Conservation (phyloP, 1,140 invertebrate genomes). For the Cydia fagiglandana region DNA sequence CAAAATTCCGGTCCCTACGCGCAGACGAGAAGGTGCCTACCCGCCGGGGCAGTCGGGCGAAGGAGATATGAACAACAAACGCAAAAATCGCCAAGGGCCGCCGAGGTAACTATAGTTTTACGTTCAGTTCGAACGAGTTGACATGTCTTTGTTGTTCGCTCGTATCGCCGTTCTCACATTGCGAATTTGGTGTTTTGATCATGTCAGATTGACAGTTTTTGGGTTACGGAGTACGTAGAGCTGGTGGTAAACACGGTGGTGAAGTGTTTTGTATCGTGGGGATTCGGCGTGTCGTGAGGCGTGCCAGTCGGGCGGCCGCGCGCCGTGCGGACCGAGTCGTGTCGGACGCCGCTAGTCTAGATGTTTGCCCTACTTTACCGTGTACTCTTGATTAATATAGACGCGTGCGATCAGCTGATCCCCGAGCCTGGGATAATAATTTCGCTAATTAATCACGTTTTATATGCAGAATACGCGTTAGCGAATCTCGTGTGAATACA, state of each 20-base stretch:
- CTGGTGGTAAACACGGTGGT: conserved; percentile 43
- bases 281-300: conserved; percentile 53
- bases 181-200: conserved; percentile 50
- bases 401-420: conserved; percentile 74
- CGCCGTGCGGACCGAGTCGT: conserved; percentile 24
- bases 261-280: conserved; percentile 47
- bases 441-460: conserved; percentile 30
- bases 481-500: conserved; percentile 13
- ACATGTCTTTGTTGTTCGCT: conserved; percentile 74
- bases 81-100: conserved; percentile 81
- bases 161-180: conserved; percentile 45
- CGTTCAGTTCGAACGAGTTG: conserved; percentile 59
- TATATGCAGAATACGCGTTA: background rate
- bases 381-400: conserved; percentile 75
- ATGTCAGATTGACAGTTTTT: conserved; percentile 70
- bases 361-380: conserved; percentile 75
- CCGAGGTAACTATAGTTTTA: conserved; percentile 77
- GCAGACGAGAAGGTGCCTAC: conserved; percentile 81
- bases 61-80: conserved; percentile 80
- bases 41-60: conserved; percentile 79
- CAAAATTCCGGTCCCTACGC: conserved; percentile 84
- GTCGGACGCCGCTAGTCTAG: conserved; percentile 53
- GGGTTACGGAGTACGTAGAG: conserved; percentile 48
- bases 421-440: conserved; percentile 43
- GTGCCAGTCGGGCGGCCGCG: conserved; percentile 40